phyloP scores from a whole-genome alignment of 2,797 vertebrate genomes.

The Helarctos malayanus region DNA sequence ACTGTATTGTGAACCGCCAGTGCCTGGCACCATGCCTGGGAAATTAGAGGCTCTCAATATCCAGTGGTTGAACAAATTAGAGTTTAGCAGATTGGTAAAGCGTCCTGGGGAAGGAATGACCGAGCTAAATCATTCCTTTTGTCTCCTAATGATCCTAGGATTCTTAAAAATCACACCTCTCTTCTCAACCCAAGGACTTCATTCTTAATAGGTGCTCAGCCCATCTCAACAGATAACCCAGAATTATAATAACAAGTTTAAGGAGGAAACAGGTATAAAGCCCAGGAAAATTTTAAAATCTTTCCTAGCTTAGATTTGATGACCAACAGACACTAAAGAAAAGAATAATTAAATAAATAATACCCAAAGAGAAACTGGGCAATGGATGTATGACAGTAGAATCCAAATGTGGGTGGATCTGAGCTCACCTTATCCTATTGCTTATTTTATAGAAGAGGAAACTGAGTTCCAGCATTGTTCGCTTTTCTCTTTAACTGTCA shows the following conservation, averaged over 20 bases:
- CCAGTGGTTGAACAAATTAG: background rate
- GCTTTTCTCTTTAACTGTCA: background rate
- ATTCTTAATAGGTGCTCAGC: conserved; percentile 14
- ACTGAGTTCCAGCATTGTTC: background rate
- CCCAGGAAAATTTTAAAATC: background rate
- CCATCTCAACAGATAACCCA: background rate
- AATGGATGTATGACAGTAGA: background rate
- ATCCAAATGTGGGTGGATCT: background rate
- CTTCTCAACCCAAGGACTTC: background rate
- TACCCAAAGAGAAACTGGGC: background rate
- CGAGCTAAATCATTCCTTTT: background rate
- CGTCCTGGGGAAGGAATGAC: background rate
- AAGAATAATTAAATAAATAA: background rate
- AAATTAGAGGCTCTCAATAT: background rate
- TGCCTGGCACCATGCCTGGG: background rate
- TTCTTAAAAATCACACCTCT: background rate
- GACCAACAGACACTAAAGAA: background rate
- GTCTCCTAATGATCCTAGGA: background rate
- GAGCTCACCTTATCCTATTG: background rate
- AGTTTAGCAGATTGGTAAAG: background rate
- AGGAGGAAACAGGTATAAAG: background rate
- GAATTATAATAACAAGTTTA: background rate
- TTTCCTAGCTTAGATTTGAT: background rate
- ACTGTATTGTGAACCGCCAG: background rate
- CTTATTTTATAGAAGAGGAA: background rate